Evolutionary conservation across 2,113 vertebrate genomes (phyloP), one percentile per base, ranked within the genome.

Genomic region (Lophius piscatorius): DNA sequence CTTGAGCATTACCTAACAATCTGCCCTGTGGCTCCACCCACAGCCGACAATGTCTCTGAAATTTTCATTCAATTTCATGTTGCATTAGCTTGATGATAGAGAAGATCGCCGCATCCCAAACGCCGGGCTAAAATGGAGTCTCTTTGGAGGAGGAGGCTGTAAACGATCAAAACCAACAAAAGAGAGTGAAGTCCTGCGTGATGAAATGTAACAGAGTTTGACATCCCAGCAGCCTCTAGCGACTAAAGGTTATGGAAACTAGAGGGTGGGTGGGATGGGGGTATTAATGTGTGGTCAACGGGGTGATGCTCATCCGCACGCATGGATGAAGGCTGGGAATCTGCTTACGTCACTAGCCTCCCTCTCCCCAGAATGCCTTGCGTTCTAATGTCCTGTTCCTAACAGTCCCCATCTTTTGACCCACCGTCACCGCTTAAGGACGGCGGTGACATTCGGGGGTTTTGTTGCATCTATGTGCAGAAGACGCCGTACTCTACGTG

Each of bases 291-390:
- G 34, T 58, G 68, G 68, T 70, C 72, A 73, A 17, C 11, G 22
- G 45, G 45, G 33, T 33, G 50, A 68, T 75, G 68, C 72, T 74
- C 63, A 62, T 51, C 70, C 52, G 14, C 56, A 63, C 63, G 89
- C 85, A 76, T 87, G 88, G 86, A 87, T 90, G 88, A 46, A 81
- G 52, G 49, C 58, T 62, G 79, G 81, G 90, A 91, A 91, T 92
- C 81, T 84, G 81, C 66, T 70, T 62, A 31, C 76, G 52, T 90
- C 82, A 85, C 74, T 40, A 17, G 33, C 49, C 54, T 63, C 62
- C 63, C 31, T 47, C 58, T 60, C 49, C 76, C 86, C 81, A 83
- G 5, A 83, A 80, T 77, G 2, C 80, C 17, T 78, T 57, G 66
- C 61, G 60, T 16, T 46, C 1, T 36, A 52, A 36, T 0, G 11